Base-by-base conservation (phyloP, 2,888 invertebrate genomes). In the Holacanthella duospinosa region DNA sequence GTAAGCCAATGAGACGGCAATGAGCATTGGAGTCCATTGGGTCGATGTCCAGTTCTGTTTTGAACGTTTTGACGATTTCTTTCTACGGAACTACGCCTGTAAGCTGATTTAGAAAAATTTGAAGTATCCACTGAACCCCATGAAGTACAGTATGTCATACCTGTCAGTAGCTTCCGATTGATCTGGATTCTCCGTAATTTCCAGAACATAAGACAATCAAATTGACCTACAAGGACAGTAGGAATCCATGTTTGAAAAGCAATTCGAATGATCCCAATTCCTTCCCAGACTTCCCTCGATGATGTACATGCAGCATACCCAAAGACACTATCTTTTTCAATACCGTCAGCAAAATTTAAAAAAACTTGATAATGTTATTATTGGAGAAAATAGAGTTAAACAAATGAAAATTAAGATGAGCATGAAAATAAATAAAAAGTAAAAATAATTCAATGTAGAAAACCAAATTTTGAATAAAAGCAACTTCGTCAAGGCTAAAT, bases 191-290 rank as follows among this genome's bases (percentile, higher is more conserved):
- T 55, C 29, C 62, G 25, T n/a, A 73, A 48, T 62, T 71, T 71
- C 25, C 71, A 66, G 58, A 77, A 75, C 44, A 77, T 74, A 48
- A 77, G 68, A 25, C 75, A 68, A 44, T 77, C 77, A 43, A 77
- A 77, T n/a, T 75, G 63, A 65, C 75, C 76, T 64, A 77, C 77
- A 43, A 77, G 73, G 2, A 75, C 68, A 29, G 76, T 73, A 1
- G 77, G 77, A 27, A 77, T 70, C 77, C 77, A 77, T 0, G 77
- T 77, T 54, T 76, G 76, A 29, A 77, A 69, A 6, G 77, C 77
- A 4, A 77, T 75, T 29, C 77, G 75, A 56, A 77, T 68, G 59
- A 77, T 77, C 0, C 75, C 73, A 60, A 73, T 74, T 24, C 76
- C 77, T 73, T 75, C 75, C 29, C 75, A 76, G 58, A 72, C 74